Evolutionary conservation across 1,140 invertebrate species (phyloP).

Genomic region (Druon quercuslanigerum): DNA sequence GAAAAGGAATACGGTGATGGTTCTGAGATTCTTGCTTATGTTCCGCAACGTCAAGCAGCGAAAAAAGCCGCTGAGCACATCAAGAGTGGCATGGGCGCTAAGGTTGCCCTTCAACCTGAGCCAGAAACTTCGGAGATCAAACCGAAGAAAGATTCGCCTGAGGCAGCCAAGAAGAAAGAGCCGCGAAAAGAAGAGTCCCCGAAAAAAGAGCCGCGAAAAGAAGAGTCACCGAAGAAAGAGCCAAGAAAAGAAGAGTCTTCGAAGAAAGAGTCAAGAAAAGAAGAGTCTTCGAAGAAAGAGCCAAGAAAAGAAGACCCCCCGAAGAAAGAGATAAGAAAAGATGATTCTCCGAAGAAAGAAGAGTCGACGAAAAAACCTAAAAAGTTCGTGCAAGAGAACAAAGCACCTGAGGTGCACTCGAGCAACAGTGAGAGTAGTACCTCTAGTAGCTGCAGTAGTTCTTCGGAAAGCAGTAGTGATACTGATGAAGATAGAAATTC

Average conservation of each 20-base stretch:
- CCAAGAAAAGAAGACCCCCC: slow-evolving; percentile 57
- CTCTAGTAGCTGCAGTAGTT: slow-evolving; percentile 67
- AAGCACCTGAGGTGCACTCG: slow-evolving; percentile 56
- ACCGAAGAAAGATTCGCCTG: slow-evolving; percentile 67
- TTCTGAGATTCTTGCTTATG: slow-evolving; percentile 86
- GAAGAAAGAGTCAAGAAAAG: too few species aligned
- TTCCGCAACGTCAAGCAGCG: slow-evolving; percentile 91
- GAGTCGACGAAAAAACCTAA: slow-evolving; percentile 63
- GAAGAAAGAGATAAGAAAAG: slow-evolving; percentile 37
- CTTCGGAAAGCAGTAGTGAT: slow-evolving; percentile 70
- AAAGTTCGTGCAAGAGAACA: slow-evolving; percentile 48
- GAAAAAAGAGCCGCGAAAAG: too few species aligned
- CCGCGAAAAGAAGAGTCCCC: slow-evolving; percentile 58
- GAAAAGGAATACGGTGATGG: slow-evolving; percentile 80
- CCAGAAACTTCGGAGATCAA: slow-evolving; percentile 56
- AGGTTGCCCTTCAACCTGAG: slow-evolving; percentile 67
- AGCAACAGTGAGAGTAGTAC: slow-evolving; percentile 61
- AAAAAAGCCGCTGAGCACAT: slow-evolving; percentile 94
- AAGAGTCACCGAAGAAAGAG: slow-evolving; percentile 50
- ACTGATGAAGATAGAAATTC: slow-evolving; percentile 65
- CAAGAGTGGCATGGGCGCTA: slow-evolving; percentile 85
- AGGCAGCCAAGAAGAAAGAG: slow-evolving; percentile 68
- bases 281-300: slow-evolving; percentile 62
- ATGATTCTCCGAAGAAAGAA: slow-evolving; percentile 57
- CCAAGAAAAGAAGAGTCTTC: slow-evolving; percentile 35